phyloP scores from a whole-genome alignment of 1,140 invertebrate species.

The Episyrphus balteatus region DNA sequence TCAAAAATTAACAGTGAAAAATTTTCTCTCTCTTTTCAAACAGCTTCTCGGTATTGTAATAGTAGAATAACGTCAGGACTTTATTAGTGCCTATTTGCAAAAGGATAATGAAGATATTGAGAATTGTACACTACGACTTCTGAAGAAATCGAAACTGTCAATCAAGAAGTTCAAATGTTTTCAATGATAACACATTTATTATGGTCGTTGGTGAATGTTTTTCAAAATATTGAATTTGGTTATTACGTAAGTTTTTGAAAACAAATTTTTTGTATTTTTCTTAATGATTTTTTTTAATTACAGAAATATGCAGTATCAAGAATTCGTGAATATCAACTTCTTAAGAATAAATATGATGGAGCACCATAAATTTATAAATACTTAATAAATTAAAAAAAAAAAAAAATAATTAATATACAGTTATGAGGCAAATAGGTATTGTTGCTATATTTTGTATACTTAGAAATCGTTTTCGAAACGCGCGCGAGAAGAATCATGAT shows the following conservation, averaged over 20 bases:
- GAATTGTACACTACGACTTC: constrained; percentile 18
- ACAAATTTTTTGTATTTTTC: background rate
- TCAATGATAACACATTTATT: constrained; percentile 83
- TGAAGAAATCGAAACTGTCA: constrained; percentile 18
- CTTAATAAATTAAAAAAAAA: background rate
- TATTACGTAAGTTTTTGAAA: constrained; percentile 66
- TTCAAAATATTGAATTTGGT: constrained; percentile 82
- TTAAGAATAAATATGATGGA: constrained; percentile 15
- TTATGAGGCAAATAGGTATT: no score
- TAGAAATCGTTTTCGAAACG: no score
- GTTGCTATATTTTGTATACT: no score
- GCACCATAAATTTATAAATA: background rate
- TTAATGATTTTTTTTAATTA: background rate
- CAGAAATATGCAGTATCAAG: constrained; percentile 25
- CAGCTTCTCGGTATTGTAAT: no score
- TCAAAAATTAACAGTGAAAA: no score
- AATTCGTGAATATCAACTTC: constrained; percentile 22
- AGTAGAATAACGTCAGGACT: constrained; percentile 56
- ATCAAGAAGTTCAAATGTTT: constrained; percentile 67
- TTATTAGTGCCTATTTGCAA: constrained; percentile 24
- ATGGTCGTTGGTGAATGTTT: constrained; percentile 82
- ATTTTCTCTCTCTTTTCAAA: no score
- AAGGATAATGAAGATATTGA: constrained; percentile 18
- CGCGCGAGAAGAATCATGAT: no score
- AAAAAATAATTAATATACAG: no score